Evolutionary conservation across 2,888 invertebrate genomes (phyloP), one percentile per base, ranked within the genome.

Genomic region (Smittia aterrima): DNA sequence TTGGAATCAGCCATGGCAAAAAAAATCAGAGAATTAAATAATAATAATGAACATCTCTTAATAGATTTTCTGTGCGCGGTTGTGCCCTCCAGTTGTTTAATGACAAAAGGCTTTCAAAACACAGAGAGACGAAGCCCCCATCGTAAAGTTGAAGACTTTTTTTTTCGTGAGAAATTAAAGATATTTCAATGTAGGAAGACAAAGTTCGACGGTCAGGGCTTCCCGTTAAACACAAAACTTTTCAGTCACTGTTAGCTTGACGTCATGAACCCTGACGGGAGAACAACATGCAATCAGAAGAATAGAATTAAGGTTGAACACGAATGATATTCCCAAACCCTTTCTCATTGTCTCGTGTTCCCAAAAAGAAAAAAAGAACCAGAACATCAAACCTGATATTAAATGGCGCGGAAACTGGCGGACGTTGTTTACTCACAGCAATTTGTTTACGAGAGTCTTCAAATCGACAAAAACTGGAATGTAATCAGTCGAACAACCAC

Each of bases 131-230:
- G 20, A 20, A 20, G 2, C 22, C 58, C 16, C 18, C 18, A 58
- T 22, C 22, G 22, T 22, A 58, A 20, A 58, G n/a, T 18, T 47
- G 58, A 58, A 47, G 47, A 11, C n/a, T n/a, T n/a, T n/a, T n/a
- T 38, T 58, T 58, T 58, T 58, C 58, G 58, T 58, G 58, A 58
- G 58, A 58, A 58, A 58, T 58, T 58, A 22, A 58, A 58, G n/a
- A 22, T 6, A 58, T 18, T 20, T 58, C 18, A 20, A 20, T 20
- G 18, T 58, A 18, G 18, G 58, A 18, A 16, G 58, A 58, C 11
- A 47, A 47, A 13, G 6, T 13, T 47, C 47, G 16, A 16, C 58
- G n/a, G 11, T 11, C 47, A 11, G 16, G 11, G 47, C 16, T n/a
- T 47, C 47, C 16, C 16, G 47, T 47, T 11, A 16, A 47, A n/a